Conservation (phyloP, 1,140 invertebrate species). For the Pogonognathellus flavescens region DNA sequence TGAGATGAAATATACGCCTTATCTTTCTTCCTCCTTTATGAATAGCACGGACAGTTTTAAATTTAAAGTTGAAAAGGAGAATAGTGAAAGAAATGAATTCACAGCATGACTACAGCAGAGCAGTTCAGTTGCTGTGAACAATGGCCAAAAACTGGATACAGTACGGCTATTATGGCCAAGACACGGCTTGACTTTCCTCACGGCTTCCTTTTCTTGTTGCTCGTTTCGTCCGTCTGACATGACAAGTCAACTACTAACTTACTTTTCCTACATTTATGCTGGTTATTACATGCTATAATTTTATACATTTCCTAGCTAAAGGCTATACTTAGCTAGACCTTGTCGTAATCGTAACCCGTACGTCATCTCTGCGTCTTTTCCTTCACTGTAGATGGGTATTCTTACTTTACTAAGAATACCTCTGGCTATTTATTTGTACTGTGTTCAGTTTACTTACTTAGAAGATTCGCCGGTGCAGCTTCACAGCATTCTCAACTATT, state of each 20-base stretch:
- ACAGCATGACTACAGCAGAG: constrained; percentile 23
- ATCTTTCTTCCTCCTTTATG: constrained; percentile 18
- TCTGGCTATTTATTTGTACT: neutral
- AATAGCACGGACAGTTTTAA: constrained; percentile 20
- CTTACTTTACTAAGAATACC: neutral
- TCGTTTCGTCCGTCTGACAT: neutral
- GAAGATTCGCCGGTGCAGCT: neutral
- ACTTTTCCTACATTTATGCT: neutral
- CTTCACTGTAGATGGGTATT: neutral
- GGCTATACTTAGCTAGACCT: neutral
- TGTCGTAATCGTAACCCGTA: neutral
- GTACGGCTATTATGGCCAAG: neutral
- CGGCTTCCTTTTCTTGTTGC: neutral
- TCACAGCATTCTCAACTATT: neutral
- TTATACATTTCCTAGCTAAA: constrained; percentile 5
- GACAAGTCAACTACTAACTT: constrained; percentile 20
- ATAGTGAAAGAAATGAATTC: constrained; percentile 29
- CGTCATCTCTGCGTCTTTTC: constrained; percentile 4
- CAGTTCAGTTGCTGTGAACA: neutral
- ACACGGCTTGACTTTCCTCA: constrained; percentile 25
- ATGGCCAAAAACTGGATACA: neutral
- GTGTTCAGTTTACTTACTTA: neutral
- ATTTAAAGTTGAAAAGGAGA: neutral
- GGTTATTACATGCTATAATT: constrained; percentile 35
- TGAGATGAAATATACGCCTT: constrained; percentile 15